Percentiles rank a stretch among this genome's conserved stretches.
Evolutionary conservation across 2,888 invertebrate genomes (phyloP).

Genomic region (Argyresthia goedartella): DNA sequence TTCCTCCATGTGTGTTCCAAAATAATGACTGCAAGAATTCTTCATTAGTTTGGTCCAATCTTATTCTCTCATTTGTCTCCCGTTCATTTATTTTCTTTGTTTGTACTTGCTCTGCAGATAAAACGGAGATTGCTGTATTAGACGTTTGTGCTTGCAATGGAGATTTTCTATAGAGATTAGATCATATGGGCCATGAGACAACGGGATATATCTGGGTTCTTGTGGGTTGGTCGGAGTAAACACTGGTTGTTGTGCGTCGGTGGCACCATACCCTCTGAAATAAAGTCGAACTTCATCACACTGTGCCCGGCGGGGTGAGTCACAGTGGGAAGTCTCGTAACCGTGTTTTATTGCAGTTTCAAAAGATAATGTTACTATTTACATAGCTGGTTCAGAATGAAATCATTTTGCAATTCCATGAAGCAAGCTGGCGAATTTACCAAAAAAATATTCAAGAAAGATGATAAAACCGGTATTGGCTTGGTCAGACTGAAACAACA

Average conservation of each 20-base stretch:
- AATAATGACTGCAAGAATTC: conserved; percentile 69
- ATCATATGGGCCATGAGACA: conserved; percentile 76
- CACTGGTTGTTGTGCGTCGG: conserved; percentile 58
- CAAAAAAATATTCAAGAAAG: too few species aligned
- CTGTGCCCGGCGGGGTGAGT: conserved; percentile 29
- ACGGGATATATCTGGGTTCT: conserved; percentile 74
- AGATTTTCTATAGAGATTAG: conserved; percentile 33
- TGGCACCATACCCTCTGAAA: conserved; percentile 69
- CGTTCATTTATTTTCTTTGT: conserved; percentile 56
- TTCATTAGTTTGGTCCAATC: conserved; percentile 60
- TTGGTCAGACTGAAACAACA: too few species aligned
- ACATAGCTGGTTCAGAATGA: too few species aligned
- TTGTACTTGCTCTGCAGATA: conserved; percentile 66
- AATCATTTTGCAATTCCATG: too few species aligned
- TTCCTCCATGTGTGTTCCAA: conserved; percentile 75
- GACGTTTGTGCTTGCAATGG: conserved; percentile 14
- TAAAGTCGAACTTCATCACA: conserved; percentile 65
- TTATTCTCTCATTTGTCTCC: conserved; percentile 59
- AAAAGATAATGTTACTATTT: not conserved
- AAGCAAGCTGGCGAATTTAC: too few species aligned
- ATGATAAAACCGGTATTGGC: too few species aligned
- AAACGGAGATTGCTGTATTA: conserved; percentile 58
- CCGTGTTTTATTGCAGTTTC: conserved; percentile 9
- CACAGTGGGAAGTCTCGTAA: conserved; percentile 41
- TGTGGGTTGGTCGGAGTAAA: conserved; percentile 66